Evolutionary conservation across 2,888 invertebrate genomes (phyloP), one percentile per base, ranked within the genome.

Genomic region (Tipula lateralis): DNA sequence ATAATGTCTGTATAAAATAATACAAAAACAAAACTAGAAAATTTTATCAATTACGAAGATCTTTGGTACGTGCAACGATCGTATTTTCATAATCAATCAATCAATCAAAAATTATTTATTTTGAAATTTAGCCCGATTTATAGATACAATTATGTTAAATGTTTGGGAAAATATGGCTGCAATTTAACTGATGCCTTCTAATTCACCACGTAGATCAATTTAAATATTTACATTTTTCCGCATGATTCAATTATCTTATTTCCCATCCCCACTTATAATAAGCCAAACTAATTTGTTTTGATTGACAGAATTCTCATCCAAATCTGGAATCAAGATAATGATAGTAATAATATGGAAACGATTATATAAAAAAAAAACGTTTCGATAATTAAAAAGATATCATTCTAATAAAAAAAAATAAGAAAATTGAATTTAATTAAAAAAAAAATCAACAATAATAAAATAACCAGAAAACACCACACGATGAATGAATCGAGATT

Each of bases 81-180:
- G 36, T n/a, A 84, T 29, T 50, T 84, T 84, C 84, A 7, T 50
- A 84, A 30, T 29, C 84, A 84, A 84, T 50, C 84, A 84, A 84
- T 84, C 84, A 84, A 84, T 84, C 84, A 84, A 84, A 50, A 29
- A 66, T 66, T 9, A 66, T 66, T 66, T 66, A 12, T 66, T 66
- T 66, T 66, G 66, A 66, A 66, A 44, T 66, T 66, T 66, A 66
- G n/a, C 16, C 16, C 16, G n/a, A 7, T 13, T 39, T 9, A 39
- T 13, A 44, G 16, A 44, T 32, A 66, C 19, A 50, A 19, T 19
- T 24, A 24, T 24, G 66, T 24, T 66, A 12, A 3, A 24, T 66
- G 66, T 24, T 24, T 24, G 9, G 7, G 9, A 16, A 66, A 66
- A 50, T 24, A 24, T 19, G 7, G 19, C 7, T 66, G 66, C 19